Evolutionary conservation across 2,113 vertebrate species (phyloP).

Genomic region (Mionectes macconnelli): DNA sequence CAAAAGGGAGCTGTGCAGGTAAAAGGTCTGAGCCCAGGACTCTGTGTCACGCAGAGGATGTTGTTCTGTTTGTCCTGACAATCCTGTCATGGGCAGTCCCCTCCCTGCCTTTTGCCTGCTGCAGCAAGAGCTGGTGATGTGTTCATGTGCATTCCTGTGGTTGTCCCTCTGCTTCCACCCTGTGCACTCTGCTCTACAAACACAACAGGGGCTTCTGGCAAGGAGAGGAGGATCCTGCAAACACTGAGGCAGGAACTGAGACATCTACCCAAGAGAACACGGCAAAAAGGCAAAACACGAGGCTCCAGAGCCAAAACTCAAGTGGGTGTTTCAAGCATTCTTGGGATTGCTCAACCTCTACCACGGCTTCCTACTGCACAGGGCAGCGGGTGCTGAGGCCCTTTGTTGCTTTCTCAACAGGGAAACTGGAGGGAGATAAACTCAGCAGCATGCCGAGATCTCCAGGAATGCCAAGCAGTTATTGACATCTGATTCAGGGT

Average conservation of each 20-base stretch:
- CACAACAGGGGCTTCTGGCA: background rate
- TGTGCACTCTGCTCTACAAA: background rate
- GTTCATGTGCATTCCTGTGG: accelerated
- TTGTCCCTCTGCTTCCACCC: background rate
- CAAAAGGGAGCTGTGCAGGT: background rate
- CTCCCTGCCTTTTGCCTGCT: background rate
- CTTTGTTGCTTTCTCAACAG: slow-evolving; percentile 29
- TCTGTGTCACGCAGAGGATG: background rate
- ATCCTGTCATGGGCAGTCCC: background rate
- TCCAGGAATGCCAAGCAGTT: slow-evolving; percentile 45
- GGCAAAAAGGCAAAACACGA: background rate
- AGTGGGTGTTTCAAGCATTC: slow-evolving; percentile 44
- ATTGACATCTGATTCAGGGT: slow-evolving; percentile 46
- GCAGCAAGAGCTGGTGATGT: background rate
- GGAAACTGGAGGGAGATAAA: slow-evolving; percentile 39
- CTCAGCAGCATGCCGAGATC: slow-evolving; percentile 1
- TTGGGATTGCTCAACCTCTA: slow-evolving; percentile 26
- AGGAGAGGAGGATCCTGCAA: background rate
- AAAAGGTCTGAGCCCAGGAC: background rate
- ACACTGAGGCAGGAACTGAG: background rate
- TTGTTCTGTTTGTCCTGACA: background rate
- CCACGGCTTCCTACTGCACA: slow-evolving; percentile 31
- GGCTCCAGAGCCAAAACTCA: slow-evolving; percentile 1
- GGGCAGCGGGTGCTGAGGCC: background rate
- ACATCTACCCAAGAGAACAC: background rate